Evolutionary conservation across 2,888 invertebrate species (phyloP).

Genomic region (Drosophila buzzatii): DNA sequence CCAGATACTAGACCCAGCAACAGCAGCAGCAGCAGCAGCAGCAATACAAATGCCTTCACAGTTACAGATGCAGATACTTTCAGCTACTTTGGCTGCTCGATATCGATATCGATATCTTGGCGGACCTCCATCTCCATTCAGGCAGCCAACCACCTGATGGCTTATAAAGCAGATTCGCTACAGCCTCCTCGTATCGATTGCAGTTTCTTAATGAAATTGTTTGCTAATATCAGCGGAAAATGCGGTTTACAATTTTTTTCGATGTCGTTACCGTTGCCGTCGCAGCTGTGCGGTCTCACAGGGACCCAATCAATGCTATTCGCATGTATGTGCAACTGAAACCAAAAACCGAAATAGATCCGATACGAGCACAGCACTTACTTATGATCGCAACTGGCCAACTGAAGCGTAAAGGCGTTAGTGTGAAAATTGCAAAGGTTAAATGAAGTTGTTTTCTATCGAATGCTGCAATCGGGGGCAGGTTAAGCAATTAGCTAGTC

Average conservation of each 20-base stretch:
- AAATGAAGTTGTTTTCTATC: conserved; percentile 52
- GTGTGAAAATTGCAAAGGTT: conserved; percentile 51
- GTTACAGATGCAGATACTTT: conserved; percentile 58
- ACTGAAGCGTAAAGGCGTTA: conserved; percentile 57
- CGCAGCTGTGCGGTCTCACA: conserved; percentile 35
- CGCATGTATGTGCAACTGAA: conserved; percentile 57
- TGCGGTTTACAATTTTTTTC: conserved; percentile 68
- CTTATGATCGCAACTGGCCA: conserved; percentile 23
- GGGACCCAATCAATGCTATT: conserved; percentile 62
- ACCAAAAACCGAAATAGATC: conserved; percentile 41
- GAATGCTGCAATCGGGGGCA: neutral
- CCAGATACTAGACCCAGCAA: neutral
- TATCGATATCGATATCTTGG: conserved; percentile 59
- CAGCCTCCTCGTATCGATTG: conserved; percentile 62
- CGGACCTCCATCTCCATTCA: conserved; percentile 17
- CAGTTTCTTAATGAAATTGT: conserved; percentile 80
- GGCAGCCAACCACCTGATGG: conserved; percentile 66
- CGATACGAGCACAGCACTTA: conserved; percentile 16
- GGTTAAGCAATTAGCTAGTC: neutral
- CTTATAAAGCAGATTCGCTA: conserved; percentile 26
- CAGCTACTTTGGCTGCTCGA: conserved; percentile 44
- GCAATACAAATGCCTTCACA: conserved; percentile 35
- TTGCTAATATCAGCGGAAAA: conserved; percentile 80
- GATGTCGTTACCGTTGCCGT: conserved; percentile 40
- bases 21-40: conserved; percentile 24